Evolutionary conservation across 2,888 invertebrate species (phyloP), one percentile per base, ranked within the genome.

Genomic region (Zygaena filipendulae): DNA sequence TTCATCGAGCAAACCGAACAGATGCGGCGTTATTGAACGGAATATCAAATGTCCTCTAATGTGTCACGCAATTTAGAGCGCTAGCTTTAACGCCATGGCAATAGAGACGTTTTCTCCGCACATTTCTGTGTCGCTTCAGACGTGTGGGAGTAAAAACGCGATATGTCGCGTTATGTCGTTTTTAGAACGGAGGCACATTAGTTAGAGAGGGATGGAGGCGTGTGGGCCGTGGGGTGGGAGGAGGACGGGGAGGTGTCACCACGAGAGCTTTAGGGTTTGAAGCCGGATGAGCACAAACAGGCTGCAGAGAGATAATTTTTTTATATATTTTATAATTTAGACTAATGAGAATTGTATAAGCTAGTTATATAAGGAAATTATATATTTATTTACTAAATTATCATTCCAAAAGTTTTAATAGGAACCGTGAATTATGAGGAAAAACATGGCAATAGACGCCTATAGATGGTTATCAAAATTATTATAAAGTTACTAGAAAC

Each of bases 211-310:
- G 77, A 79, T 46, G 53, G 57, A 38, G 33, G 39, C 42, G 49
- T 40, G 45, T 45, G 47, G 47, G 45, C 36, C 31, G 44, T 45
- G 54, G 59, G 56, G 63, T 56, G 59, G 60, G 61, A 61, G 61
- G 63, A 60, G 56, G 63, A 60, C 55, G 53, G 63, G 71, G 70
- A 72, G 74, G 77, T 77, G 77, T 77, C 77, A 75, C 71, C 72
- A 62, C 48, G 53, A 52, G 58, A 60, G 64, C 66, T 71, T 72
- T 71, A 71, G 67, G 68, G 63, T 59, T 56, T 52, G 42, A 59
- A 60, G 62, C 55, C 58, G 67, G 67, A 67, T 63, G 59, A 70
- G 59, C 58, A 47, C 51, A 52, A 54, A 59, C n/a, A 16, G 7
- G 16, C 16, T 16, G 16, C 16, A 7, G 16, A 16, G 16, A n/a